A percentile compares a stretch with the other conserved stretches of the same genome.
phyloP scores from a whole-genome alignment of 2,888 invertebrate species.

The Punctoribates punctum region DNA sequence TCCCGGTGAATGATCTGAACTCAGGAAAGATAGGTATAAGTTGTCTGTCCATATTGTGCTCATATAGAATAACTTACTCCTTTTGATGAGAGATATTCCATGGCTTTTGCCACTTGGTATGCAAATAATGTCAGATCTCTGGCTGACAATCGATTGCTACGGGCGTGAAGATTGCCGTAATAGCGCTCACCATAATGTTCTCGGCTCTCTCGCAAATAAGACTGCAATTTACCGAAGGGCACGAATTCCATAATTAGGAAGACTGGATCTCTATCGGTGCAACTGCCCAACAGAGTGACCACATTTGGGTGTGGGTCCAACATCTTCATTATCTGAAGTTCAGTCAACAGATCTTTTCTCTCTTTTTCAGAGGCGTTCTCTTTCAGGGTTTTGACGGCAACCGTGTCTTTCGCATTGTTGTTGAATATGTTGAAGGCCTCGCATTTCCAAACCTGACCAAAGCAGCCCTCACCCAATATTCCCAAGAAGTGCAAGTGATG shows the following conservation, averaged over 20 bases:
- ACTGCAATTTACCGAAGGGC: conserved; percentile 73
- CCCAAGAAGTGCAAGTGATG: conserved; percentile 72
- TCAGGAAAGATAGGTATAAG: background rate
- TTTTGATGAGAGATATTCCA: conserved; percentile 76
- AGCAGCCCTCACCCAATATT: conserved; percentile 76
- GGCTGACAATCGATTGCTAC: conserved; percentile 59
- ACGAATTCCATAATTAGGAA: conserved; percentile 80
- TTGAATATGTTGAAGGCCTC: conserved; percentile 71
- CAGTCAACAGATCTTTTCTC: conserved; percentile 68
- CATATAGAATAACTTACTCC: conserved; percentile 60
- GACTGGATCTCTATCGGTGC: conserved; percentile 76
- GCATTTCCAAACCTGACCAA: conserved; percentile 80
- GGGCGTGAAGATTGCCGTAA: conserved; percentile 68
- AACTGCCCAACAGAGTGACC: conserved; percentile 74
- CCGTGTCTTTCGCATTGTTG: conserved; percentile 67
- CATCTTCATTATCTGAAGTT: conserved; percentile 74
- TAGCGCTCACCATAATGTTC: conserved; percentile 68
- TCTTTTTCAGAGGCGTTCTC: conserved; percentile 73
- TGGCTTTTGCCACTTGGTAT: conserved; percentile 75
- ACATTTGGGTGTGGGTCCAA: conserved; percentile 77
- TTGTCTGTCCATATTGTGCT: background rate
- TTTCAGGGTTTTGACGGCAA: conserved; percentile 78
- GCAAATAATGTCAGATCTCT: conserved; percentile 74
- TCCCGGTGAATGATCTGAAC: conserved; percentile 76
- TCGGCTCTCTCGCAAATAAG: conserved; percentile 57